These are phyloP conservation scores for Drosophila pseudotalamancana DNA, from an alignment of 2,888 invertebrate species.

Conservation along the genomic window DNA sequence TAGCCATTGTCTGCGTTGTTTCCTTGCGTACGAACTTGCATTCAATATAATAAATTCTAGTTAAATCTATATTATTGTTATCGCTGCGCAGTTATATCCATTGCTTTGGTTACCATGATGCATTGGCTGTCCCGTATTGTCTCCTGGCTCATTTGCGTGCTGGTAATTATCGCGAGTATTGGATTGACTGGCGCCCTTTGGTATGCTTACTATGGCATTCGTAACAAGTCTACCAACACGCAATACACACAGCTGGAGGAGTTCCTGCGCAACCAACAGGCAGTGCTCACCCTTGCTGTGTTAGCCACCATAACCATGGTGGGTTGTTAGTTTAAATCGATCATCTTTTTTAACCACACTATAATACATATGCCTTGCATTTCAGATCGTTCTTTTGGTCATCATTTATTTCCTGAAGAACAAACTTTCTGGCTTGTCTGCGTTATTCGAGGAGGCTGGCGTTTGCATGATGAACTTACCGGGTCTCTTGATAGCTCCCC, in stretches of 20 bases:
- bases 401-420: conserved; percentile 91
- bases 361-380: conserved; percentile 41
- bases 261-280: conserved; percentile 92
- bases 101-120: conserved; percentile 92
- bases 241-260: conserved; percentile 87
- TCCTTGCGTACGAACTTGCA: conserved; percentile 88
- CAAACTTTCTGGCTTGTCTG: conserved; percentile 92
- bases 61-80: background rate
- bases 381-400: conserved; percentile 89
- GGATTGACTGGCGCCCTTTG: conserved; percentile 92
- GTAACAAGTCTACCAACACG: conserved; percentile 82
- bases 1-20: conserved; percentile 91
- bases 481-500: conserved; percentile 92
- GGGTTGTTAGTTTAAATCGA: conserved; percentile 38
- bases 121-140: conserved; percentile 93
- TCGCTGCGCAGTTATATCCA: conserved; percentile 89
- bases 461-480: conserved; percentile 94
- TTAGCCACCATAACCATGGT: conserved; percentile 95
- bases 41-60: background rate
- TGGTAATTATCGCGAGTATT: conserved; percentile 90
- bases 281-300: conserved; percentile 93
- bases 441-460: conserved; percentile 95
- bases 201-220: conserved; percentile 94
- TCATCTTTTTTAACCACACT: background rate
- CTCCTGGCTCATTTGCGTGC: conserved; percentile 94